Conservation (phyloP, 1,140 invertebrate genomes). For the Diabrotica undecimpunctata region DNA sequence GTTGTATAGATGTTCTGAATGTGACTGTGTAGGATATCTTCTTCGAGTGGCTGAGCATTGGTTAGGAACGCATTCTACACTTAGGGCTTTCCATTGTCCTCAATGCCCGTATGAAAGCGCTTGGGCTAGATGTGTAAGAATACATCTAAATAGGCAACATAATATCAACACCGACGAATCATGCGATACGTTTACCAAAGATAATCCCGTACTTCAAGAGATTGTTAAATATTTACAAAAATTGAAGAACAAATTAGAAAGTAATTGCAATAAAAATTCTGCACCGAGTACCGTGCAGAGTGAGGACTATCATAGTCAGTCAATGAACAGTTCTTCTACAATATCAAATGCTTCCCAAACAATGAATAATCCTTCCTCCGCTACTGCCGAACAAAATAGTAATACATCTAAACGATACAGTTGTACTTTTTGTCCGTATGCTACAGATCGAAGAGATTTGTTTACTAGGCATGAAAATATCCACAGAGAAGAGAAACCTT, state of each 20-base stretch:
- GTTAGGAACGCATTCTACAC: slow-evolving; percentile 73
- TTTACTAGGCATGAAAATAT: slow-evolving; percentile 96
- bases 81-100: slow-evolving; percentile 69
- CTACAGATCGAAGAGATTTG: slow-evolving; percentile 86
- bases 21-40: slow-evolving; percentile 74
- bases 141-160: slow-evolving; percentile 68
- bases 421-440: slow-evolving; percentile 82
- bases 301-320: slow-evolving; percentile 26
- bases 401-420: slow-evolving; percentile 68
- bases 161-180: slow-evolving; percentile 59
- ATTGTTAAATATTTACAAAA: slow-evolving; percentile 67
- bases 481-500: slow-evolving; percentile 89
- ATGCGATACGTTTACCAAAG: slow-evolving; percentile 57
- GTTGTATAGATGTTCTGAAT: slow-evolving; percentile 70
- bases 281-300: slow-evolving; percentile 15
- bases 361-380: slow-evolving; percentile 27
- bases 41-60: slow-evolving; percentile 80
- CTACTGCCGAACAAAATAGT: slow-evolving; percentile 40
- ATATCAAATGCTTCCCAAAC: slow-evolving; percentile 29
- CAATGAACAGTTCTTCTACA: slow-evolving; percentile 33
- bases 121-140: slow-evolving; percentile 70
- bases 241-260: slow-evolving; percentile 61
- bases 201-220: slow-evolving; percentile 72
- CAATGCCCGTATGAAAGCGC: slow-evolving; percentile 70
- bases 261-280: slow-evolving; percentile 34